Percentiles rank a stretch among this genome's conserved stretches.
phyloP scores from a whole-genome alignment of 2,888 invertebrate species.

The Vandiemenella viatica region DNA sequence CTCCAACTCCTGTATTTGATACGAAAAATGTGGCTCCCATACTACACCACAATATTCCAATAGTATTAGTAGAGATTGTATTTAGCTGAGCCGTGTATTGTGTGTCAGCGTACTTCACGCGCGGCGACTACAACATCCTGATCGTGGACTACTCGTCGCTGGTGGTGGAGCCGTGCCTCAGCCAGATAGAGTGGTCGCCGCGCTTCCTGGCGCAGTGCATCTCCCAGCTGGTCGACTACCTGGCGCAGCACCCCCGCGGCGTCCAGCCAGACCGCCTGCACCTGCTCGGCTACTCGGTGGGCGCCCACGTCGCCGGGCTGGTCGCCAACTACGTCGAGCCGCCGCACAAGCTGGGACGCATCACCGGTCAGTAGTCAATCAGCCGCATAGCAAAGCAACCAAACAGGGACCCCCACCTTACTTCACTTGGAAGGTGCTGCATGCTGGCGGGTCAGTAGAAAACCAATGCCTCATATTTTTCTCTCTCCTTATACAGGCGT shows the following conservation, averaged over 20 bases:
- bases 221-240: constrained; percentile 62
- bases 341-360: constrained; percentile 65
- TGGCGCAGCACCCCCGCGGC: constrained; percentile 62
- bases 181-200: constrained; percentile 43
- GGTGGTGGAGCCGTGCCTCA: constrained; percentile 68
- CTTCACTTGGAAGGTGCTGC: too few species aligned
- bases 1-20: too few species aligned
- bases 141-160: constrained; percentile 72
- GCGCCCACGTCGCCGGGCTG: constrained; percentile 71
- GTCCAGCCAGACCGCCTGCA: constrained; percentile 59
- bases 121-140: constrained; percentile 70
- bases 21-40: too few species aligned
- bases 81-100: too few species aligned
- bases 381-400: not conserved
- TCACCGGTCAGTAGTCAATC: constrained; percentile 45
- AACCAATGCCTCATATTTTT: too few species aligned
- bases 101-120: constrained; percentile 51
- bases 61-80: too few species aligned
- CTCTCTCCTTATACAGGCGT: too few species aligned
- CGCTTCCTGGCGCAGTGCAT: constrained; percentile 50
- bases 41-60: too few species aligned
- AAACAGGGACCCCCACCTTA: too few species aligned
- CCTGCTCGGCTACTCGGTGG: constrained; percentile 74
- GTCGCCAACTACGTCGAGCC: constrained; percentile 57
- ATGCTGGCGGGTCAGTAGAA: too few species aligned